These are phyloP conservation scores for Leptestheria dahalacensis DNA, from an alignment of 1,140 invertebrate genomes.

Conservation along the genomic window DNA sequence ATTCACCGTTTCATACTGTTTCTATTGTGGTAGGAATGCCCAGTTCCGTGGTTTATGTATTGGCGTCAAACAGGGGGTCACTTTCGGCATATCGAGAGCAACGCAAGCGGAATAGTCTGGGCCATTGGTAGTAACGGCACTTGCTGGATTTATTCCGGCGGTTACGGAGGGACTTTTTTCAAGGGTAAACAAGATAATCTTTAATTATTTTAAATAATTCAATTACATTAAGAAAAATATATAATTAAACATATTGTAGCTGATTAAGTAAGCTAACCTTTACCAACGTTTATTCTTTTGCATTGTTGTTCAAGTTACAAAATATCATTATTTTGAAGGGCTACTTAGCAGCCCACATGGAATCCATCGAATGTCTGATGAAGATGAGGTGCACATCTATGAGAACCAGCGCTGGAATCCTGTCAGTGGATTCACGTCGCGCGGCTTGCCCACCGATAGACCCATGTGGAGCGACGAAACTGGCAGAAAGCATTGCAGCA, in stretches of 20 bases:
- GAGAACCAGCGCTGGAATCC: slow-evolving; percentile 59
- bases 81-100: slow-evolving; percentile 57
- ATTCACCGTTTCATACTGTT: not conserved
- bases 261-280: no score
- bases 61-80: slow-evolving; percentile 74
- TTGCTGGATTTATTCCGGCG: slow-evolving; percentile 69
- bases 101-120: slow-evolving; percentile 63
- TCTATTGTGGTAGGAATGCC: slow-evolving; percentile 36
- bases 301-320: no score
- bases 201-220: no score
- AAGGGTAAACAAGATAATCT: no score
- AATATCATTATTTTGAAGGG: no score
- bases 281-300: no score
- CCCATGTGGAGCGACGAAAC: slow-evolving; percentile 62
- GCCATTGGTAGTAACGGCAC: slow-evolving; percentile 69
- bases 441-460: slow-evolving; percentile 70
- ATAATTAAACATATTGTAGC: no score
- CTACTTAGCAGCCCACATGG: slow-evolving; percentile 45
- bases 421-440: slow-evolving; percentile 63
- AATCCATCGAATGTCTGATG: slow-evolving; percentile 50
- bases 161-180: slow-evolving; percentile 63
- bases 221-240: no score
- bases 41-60: slow-evolving; percentile 54
- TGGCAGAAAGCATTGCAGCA: slow-evolving; percentile 60
- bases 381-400: slow-evolving; percentile 19